Evolutionary conservation across 2,888 invertebrate genomes (phyloP).

Genomic region (Scaptomyza flava): DNA sequence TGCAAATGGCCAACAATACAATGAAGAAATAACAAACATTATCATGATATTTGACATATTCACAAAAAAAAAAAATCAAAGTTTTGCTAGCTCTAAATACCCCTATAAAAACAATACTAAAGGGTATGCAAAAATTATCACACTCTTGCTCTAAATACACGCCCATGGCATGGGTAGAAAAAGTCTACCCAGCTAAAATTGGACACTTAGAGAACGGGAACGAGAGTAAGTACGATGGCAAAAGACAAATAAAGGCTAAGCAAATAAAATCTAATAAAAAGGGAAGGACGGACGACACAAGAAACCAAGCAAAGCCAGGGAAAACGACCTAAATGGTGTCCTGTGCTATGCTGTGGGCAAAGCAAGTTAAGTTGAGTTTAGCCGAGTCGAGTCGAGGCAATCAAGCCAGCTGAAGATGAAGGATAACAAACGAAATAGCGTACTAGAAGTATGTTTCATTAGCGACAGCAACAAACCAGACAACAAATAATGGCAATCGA

Average conservation of each 20-base stretch:
- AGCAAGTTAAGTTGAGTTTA: background rate
- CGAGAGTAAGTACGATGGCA: conserved; percentile 36
- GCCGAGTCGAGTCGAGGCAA: conserved; percentile 16
- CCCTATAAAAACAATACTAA: background rate
- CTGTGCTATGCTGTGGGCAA: background rate
- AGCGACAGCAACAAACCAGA: conserved; percentile 64
- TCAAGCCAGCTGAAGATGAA: conserved; percentile 35
- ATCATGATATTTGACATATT: too few species aligned
- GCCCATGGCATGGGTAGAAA: conserved; percentile 27
- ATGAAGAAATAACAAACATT: background rate
- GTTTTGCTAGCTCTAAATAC: background rate
- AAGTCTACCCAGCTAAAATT: conserved; percentile 53
- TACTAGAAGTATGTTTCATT: conserved; percentile 74
- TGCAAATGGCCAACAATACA: background rate
- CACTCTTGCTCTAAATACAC: conserved; percentile 34
- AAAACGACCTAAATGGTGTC: conserved; percentile 66
- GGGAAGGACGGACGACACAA: conserved; percentile 58
- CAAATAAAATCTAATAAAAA: conserved; percentile 77
- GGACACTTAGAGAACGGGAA: conserved; percentile 53
- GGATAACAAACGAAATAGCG: conserved; percentile 71
- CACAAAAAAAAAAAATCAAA: background rate
- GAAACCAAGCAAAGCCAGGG: conserved; percentile 40
- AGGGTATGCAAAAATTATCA: conserved; percentile 48
- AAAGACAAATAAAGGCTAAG: conserved; percentile 76
- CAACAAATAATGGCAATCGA: conserved; percentile 58